These are phyloP conservation scores for Teleopsis dalmanni DNA, from an alignment of 1,140 invertebrate species.

Conservation along the genomic window DNA sequence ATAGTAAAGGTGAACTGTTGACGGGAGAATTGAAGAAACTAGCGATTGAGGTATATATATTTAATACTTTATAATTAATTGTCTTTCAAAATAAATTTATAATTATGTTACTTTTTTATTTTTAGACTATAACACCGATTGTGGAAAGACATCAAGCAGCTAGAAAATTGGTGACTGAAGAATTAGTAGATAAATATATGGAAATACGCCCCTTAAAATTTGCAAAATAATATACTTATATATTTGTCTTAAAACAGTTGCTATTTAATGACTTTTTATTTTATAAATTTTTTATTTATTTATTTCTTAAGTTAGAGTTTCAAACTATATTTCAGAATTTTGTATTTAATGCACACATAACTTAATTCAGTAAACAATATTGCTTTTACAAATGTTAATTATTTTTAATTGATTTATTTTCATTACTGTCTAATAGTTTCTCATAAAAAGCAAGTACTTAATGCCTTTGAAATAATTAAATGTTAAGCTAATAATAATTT, in stretches of 20 bases:
- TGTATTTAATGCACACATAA: too few relatives aligned
- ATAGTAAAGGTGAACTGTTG: constrained; percentile 81
- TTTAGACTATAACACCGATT: constrained; percentile 53
- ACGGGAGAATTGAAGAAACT: constrained; percentile 93
- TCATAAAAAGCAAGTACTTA: too few relatives aligned
- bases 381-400: too few relatives aligned
- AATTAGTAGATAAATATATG: constrained; percentile 77
- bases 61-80: background rate
- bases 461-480: too few relatives aligned
- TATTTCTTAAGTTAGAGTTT: too few relatives aligned
- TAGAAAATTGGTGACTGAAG: constrained; percentile 76
- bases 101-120: background rate
- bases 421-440: too few relatives aligned
- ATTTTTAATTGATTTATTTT: too few relatives aligned
- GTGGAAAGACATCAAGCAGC: constrained; percentile 76
- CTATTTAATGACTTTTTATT: background rate
- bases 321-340: too few relatives aligned
- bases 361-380: too few relatives aligned
- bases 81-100: too few relatives aligned
- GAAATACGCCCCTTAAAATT: constrained; percentile 69
- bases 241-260: background rate
- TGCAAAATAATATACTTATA: constrained; percentile 18
- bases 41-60: constrained; percentile 59
- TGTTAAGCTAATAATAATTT: too few relatives aligned
- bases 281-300: too few relatives aligned